phyloP scores from a whole-genome alignment of 2,888 invertebrate genomes.

The Melanchra persicariae region DNA sequence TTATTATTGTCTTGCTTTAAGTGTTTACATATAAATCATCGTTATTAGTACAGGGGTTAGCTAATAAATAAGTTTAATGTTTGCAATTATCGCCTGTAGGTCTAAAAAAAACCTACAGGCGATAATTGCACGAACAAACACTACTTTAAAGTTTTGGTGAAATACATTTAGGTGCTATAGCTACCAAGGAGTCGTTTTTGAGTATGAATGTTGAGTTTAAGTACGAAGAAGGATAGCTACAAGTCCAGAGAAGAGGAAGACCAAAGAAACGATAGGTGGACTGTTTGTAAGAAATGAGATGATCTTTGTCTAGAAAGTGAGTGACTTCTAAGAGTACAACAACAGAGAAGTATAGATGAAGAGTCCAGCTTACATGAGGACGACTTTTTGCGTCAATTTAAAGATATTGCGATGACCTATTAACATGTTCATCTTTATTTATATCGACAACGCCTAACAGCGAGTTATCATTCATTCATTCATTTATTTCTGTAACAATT shows the following conservation, averaged over 20 bases:
- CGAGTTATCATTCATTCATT: too few species aligned
- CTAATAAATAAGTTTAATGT: not conserved
- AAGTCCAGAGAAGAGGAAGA: not conserved
- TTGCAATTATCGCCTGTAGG: not conserved
- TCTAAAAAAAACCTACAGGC: too few species aligned
- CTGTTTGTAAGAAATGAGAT: not conserved
- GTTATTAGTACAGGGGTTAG: constrained; percentile 10
- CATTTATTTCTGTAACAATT: too few species aligned
- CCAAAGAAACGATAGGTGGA: not conserved
- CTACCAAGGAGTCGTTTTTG: not conserved
- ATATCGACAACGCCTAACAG: not conserved
- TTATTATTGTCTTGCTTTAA: constrained; percentile 12
- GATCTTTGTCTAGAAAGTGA: not conserved
- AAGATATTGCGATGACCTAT: too few species aligned
- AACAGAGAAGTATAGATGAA: not conserved
- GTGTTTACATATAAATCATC: not conserved
- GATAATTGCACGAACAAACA: too few species aligned
- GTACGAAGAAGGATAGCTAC: not conserved
- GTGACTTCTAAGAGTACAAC: not conserved
- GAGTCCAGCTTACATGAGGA: too few species aligned
- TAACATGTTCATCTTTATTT: too few species aligned
- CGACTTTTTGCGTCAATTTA: not conserved
- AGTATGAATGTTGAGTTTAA: not conserved
- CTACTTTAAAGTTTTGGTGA: not conserved
- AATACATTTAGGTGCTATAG: too few species aligned